Conservation (phyloP, 2,797 vertebrate species). For the Platyrinchus mystaceus region DNA sequence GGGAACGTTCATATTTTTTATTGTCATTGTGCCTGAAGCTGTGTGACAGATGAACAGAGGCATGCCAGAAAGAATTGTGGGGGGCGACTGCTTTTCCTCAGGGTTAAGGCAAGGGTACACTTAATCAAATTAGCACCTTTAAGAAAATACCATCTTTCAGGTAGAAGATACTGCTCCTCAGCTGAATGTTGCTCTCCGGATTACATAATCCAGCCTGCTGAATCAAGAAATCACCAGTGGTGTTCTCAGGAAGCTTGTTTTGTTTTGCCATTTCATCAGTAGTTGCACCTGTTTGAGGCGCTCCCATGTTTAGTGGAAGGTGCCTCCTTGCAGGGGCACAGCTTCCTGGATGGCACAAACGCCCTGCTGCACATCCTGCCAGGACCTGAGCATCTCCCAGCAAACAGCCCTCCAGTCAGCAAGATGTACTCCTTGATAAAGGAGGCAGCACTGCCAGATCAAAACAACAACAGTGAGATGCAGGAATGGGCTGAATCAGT, state of each 20-base stretch:
- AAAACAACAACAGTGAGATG: neutral
- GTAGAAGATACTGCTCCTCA: neutral
- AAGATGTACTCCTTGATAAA: neutral
- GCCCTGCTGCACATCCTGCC: accelerated
- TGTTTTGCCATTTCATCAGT: neutral
- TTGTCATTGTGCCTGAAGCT: neutral
- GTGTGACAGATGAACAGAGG: neutral
- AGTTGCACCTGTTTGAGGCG: neutral
- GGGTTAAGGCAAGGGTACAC: neutral
- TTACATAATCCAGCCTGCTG: neutral
- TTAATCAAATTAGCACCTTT: neutral
- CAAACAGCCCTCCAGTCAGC: neutral
- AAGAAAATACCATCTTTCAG: neutral
- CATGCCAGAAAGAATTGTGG: neutral
- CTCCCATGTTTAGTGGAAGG: neutral
- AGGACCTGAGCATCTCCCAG: neutral
- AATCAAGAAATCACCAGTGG: neutral
- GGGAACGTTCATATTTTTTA: accelerated
- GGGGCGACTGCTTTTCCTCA: neutral
- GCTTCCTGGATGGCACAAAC: neutral
- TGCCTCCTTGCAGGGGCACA: neutral
- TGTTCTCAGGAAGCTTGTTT: neutral
- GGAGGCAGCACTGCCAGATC: neutral
- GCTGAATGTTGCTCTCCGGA: neutral
- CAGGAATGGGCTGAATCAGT: neutral